These are phyloP conservation scores for Peucedramus taeniatus DNA, from an alignment of 2,113 vertebrate genomes.

Conservation along the genomic window DNA sequence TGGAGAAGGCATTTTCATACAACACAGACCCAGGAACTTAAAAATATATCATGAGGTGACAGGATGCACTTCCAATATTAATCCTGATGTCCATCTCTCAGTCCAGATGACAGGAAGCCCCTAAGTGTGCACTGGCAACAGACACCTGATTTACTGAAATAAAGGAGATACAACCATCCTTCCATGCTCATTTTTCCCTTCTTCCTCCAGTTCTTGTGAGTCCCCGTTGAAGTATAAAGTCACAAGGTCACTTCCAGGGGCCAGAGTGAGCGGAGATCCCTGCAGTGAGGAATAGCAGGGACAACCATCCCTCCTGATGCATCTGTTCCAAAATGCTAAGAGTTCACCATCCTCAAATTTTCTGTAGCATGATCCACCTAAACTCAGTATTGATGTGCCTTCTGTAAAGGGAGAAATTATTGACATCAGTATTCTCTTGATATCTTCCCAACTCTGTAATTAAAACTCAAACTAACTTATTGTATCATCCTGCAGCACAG, in stretches of 20 bases:
- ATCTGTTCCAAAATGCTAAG: not conserved
- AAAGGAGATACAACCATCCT: not conserved
- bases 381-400: not conserved
- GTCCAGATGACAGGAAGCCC: not conserved
- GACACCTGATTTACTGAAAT: not conserved
- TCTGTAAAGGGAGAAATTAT: not conserved
- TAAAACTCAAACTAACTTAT: not conserved
- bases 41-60: not conserved
- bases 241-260: not conserved
- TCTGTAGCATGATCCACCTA: not conserved
- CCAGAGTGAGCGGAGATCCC: not conserved
- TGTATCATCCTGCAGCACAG: not conserved
- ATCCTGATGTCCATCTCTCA: not conserved
- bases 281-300: not conserved
- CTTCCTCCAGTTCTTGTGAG: not conserved
- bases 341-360: not conserved
- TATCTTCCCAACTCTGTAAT: not conserved
- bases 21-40: not conserved
- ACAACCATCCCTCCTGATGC: not conserved
- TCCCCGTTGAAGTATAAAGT: not conserved
- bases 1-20: not conserved
- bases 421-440: not conserved
- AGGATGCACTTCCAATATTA: not conserved
- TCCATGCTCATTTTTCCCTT: accelerated
- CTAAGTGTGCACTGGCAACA: accelerated